Evolutionary conservation across 92 coral and sea anemone species (phyloP).

Genomic region (Palythoa heliodiscus): DNA sequence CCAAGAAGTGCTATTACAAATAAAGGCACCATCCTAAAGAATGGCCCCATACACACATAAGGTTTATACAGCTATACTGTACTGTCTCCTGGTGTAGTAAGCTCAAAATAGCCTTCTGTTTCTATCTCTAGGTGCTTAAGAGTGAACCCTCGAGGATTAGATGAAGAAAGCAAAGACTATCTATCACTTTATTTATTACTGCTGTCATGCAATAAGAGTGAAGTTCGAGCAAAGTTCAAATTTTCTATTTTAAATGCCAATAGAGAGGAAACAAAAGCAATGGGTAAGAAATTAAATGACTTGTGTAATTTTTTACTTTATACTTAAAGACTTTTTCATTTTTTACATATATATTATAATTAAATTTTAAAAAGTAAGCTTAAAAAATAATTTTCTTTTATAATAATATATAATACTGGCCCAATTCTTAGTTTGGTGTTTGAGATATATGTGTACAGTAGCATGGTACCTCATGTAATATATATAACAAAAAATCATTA

Average conservation of each 20-base stretch:
- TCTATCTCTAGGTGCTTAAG: slow-evolving; percentile 80
- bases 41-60: too few relatives aligned
- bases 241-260: slow-evolving; percentile 98
- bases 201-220: slow-evolving; percentile 96
- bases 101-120: not conserved
- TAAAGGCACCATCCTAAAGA: too few relatives aligned
- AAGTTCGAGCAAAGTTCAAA: slow-evolving; percentile 98
- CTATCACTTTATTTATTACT: slow-evolving; percentile 87
- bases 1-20: too few relatives aligned
- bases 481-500: too few relatives aligned
- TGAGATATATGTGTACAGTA: too few relatives aligned
- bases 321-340: not conserved
- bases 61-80: not conserved
- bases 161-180: slow-evolving; percentile 99
- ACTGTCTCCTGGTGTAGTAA: not conserved
- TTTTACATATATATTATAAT: too few relatives aligned
- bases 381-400: too few relatives aligned
- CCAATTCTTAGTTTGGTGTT: too few relatives aligned
- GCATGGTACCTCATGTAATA: too few relatives aligned
- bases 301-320: not conserved
- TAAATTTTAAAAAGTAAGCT: too few relatives aligned
- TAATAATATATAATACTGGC: too few relatives aligned
- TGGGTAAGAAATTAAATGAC: slow-evolving; percentile 72
- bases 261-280: slow-evolving; percentile 98
- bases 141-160: slow-evolving; percentile 97